Base-by-base conservation (phyloP, 1,140 invertebrate species). In the Formica selysi region DNA sequence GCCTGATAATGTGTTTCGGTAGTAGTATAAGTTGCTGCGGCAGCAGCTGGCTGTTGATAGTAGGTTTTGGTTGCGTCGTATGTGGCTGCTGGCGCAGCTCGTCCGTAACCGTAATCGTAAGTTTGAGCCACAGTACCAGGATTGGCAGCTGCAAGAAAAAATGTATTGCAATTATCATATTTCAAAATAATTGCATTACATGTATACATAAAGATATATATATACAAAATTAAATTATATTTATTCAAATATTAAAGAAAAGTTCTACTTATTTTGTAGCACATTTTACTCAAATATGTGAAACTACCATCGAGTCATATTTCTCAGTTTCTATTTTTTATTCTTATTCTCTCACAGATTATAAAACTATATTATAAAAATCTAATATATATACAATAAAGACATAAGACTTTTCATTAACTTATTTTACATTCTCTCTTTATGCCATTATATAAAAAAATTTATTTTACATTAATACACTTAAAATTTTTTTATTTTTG, bases 21-120 rank as follows among this genome's bases (percentile, higher is more conserved):
- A 68, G 95, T 95, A 0, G 96, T 96, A 89, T 97, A 97, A 59
- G 97, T 96, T 1, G 96, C 96, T 11, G 97, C 95, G 5, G 97
- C 96, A 11, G 96, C 97, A 91, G 96, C 95, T 91, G 96, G 95
- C 91, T 97, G 97, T 90, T 96, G 96, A 87, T 97, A 97, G 87
- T 97, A 97, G 41, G 96, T 96, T 88, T 97, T 97, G 6, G 95
- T 96, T 2, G 96, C 95, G 92, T 97, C 96, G 94, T 97, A 97
- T 4, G 96, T 95, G 3, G 96, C 95, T 88, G 96, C 95, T 67
- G 96, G 96, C 48, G 96, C 95, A 74, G 96, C 94, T 65, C 96
- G 94, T 74, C 97, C 96, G 95, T 97, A 97, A 57, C 97, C 97
- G 95, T 97, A 97, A 86, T 97, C 96, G 95, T 97, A 96, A 7